Conservation (phyloP, 2,888 invertebrate genomes). For the Dorcus hopei region DNA sequence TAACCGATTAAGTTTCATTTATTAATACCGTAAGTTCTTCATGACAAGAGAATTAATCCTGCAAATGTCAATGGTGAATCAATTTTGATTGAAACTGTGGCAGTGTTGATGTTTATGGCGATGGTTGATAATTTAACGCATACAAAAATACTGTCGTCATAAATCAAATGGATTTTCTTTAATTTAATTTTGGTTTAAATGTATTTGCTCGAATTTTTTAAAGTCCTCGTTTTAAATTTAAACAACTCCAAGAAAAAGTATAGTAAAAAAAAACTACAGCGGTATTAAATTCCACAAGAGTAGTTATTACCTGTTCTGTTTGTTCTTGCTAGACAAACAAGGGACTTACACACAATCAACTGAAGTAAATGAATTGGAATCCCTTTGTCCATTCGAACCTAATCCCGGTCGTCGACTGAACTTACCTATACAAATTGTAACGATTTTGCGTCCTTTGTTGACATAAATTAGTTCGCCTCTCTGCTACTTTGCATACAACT, state of each 20-base stretch:
- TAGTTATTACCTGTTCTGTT: constrained; percentile 36
- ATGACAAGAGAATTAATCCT: no score
- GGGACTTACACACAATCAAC: constrained; percentile 36
- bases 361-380: constrained; percentile 39
- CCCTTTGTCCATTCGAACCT: constrained; percentile 36
- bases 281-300: constrained; percentile 19
- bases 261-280: constrained; percentile 17
- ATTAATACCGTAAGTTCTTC: no score
- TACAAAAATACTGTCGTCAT: no score
- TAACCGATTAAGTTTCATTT: no score
- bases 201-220: no score
- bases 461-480: constrained; percentile 21
- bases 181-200: neutral
- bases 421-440: constrained; percentile 27
- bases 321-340: constrained; percentile 35
- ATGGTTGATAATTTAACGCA: no score
- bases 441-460: constrained; percentile 20
- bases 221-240: neutral
- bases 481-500: neutral
- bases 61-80: no score
- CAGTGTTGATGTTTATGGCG: no score
- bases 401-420: constrained; percentile 20
- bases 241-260: neutral
- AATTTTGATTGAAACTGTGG: no score
- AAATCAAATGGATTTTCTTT: neutral